These are phyloP conservation scores for Saturnia pavonia DNA, from an alignment of 2,888 invertebrate species.

Conservation along the genomic window DNA sequence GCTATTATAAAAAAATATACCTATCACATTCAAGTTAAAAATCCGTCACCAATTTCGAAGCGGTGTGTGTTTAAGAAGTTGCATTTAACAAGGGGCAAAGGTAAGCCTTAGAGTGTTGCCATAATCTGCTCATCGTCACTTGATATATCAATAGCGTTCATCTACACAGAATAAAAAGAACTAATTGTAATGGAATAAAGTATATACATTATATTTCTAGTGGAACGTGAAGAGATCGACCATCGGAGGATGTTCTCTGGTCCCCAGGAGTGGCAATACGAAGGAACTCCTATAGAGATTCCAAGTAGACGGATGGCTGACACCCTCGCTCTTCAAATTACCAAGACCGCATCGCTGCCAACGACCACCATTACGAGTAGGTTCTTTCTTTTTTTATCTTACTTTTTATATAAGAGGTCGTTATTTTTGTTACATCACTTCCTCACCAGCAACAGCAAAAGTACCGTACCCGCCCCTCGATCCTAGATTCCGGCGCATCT, in stretches of 20 bases:
- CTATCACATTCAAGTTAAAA: too few relatives aligned
- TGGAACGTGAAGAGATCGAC: slow-evolving; percentile 30
- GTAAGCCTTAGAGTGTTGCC: too few relatives aligned
- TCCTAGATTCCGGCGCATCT: slow-evolving; percentile 64
- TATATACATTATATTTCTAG: slow-evolving; percentile 19
- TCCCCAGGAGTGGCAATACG: slow-evolving; percentile 46
- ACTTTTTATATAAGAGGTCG: background rate
- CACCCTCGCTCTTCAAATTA: background rate
- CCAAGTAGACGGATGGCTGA: slow-evolving; percentile 28
- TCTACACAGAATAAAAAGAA: too few relatives aligned
- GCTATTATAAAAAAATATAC: too few relatives aligned
- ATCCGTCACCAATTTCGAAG: too few relatives aligned
- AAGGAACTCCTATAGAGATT: slow-evolving; percentile 57
- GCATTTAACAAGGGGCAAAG: too few relatives aligned
- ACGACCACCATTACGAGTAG: slow-evolving; percentile 23
- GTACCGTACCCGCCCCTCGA: slow-evolving; percentile 43
- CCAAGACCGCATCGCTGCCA: background rate
- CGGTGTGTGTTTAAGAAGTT: too few relatives aligned
- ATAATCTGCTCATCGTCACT: too few relatives aligned
- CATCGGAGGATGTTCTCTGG: slow-evolving; percentile 24
- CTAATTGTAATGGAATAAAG: background rate
- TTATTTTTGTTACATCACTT: background rate
- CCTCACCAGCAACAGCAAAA: slow-evolving; percentile 25
- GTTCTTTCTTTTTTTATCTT: background rate
- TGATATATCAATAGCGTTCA: too few relatives aligned